A percentile compares a stretch with the other conserved stretches of the same genome.
Conservation (phyloP, 1,140 invertebrate species). For the Zaprionus camerounensis region DNA sequence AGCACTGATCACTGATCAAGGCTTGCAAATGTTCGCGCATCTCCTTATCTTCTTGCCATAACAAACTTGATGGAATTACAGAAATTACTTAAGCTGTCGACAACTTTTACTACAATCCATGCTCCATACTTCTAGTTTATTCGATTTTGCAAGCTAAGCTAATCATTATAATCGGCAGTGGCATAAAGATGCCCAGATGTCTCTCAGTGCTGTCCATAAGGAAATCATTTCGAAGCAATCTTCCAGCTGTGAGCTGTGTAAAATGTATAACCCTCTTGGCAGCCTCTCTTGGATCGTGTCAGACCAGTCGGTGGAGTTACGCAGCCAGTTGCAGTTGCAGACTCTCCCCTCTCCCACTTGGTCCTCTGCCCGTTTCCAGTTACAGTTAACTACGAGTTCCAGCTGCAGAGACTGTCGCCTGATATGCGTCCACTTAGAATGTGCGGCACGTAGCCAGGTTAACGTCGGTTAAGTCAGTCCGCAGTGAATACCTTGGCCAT, state of each 20-base stretch:
- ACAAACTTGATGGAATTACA: not conserved
- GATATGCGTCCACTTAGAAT: constrained; percentile 43
- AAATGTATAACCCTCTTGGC: not conserved
- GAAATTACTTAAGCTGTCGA: not conserved
- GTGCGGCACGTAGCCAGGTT: constrained; percentile 39
- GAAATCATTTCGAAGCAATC: not conserved
- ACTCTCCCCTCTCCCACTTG: not conserved
- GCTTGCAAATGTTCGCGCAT: no score
- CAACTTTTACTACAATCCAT: not conserved
- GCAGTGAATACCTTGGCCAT: constrained; percentile 38
- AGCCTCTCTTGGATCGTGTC: constrained; percentile 3
- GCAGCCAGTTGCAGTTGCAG: constrained; percentile 6
- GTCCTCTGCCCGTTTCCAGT: not conserved
- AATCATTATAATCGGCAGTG: not conserved
- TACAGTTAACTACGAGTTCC: constrained; percentile 13
- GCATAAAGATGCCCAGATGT: not conserved
- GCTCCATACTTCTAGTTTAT: not conserved
- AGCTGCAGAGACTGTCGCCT: not conserved
- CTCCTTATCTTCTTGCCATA: no score
- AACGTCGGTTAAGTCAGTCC: constrained; percentile 9
- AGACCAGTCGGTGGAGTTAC: constrained; percentile 14
- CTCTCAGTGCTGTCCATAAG: not conserved
- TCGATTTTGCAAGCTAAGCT: not conserved
- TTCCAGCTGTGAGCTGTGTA: not conserved
- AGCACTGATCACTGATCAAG: no score